These are phyloP conservation scores for Carcharodon carcharias DNA, from an alignment of 2,797 vertebrate genomes.

Conservation along the genomic window DNA sequence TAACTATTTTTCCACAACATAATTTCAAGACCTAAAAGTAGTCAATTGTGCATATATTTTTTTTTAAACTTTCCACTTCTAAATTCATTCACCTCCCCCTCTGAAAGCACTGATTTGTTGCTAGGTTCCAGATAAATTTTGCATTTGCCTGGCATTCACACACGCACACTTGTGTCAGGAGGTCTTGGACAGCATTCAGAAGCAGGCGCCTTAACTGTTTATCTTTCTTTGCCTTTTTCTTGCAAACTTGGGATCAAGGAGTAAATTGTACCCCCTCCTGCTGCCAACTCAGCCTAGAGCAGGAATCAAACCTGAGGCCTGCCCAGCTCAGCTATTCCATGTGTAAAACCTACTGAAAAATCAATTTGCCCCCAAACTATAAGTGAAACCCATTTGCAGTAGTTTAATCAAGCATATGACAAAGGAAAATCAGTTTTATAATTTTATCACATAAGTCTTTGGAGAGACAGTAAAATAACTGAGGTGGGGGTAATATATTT, in stretches of 20 bases:
- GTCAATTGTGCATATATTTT: background rate
- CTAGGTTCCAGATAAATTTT: background rate
- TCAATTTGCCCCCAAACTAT: background rate
- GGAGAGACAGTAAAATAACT: background rate
- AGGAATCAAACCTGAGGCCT: background rate
- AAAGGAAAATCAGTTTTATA: background rate
- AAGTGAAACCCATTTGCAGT: background rate
- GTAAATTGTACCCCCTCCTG: background rate
- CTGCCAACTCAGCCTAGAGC: background rate
- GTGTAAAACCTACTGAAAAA: background rate
- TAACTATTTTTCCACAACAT: background rate
- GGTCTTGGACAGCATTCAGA: background rate
- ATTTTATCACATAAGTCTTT: background rate
- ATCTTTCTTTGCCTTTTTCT: background rate
- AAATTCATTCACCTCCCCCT: background rate
- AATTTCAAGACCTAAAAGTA: background rate
- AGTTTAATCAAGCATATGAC: background rate
- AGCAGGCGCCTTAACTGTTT: background rate
- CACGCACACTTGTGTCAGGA: background rate
- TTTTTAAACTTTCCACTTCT: background rate
- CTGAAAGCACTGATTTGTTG: background rate
- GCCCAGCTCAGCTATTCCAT: background rate
- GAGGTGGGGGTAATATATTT: background rate
- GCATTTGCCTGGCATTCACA: background rate
- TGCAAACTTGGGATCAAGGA: background rate